phyloP scores from a whole-genome alignment of 2,113 vertebrate genomes.

The Brienomyrus longianalis region DNA sequence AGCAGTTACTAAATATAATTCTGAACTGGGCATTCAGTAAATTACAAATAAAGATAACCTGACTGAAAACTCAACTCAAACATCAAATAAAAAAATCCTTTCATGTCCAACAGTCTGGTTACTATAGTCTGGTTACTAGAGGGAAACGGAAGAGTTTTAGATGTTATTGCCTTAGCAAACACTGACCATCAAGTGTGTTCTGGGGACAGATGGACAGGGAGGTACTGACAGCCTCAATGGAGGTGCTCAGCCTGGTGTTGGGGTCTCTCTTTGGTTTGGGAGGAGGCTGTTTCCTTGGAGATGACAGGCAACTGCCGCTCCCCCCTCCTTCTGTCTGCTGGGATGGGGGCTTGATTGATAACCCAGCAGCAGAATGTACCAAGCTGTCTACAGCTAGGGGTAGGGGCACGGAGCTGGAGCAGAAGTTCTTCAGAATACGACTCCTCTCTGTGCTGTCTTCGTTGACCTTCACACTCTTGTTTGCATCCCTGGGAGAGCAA shows the following conservation, averaged over 20 bases:
- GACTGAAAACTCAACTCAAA: background rate
- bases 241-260: slow-evolving; percentile 87
- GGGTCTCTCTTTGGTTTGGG: slow-evolving; percentile 97
- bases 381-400: slow-evolving; percentile 68
- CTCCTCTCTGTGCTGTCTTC: slow-evolving; percentile 53
- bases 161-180: slow-evolving; percentile 59
- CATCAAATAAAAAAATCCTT: background rate
- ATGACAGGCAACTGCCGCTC: slow-evolving; percentile 60
- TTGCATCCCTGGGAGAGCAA: slow-evolving; percentile 64
- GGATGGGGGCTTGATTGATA: slow-evolving; percentile 70
- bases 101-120: slow-evolving; percentile 38
- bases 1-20: background rate
- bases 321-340: slow-evolving; percentile 56
- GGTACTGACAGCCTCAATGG: slow-evolving; percentile 87
- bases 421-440: slow-evolving; percentile 62
- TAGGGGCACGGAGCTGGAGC: slow-evolving; percentile 64
- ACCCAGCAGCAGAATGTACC: slow-evolving; percentile 59
- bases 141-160: slow-evolving; percentile 59
- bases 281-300: slow-evolving; percentile 91
- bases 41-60: background rate
- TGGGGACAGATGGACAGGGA: slow-evolving; percentile 75
- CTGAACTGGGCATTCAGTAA: background rate
- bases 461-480: slow-evolving; percentile 62
- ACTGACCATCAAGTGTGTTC: slow-evolving; percentile 73
- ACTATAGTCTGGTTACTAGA: slow-evolving; percentile 41